Evolutionary conservation across 2,113 vertebrate species (phyloP), one percentile per base, ranked within the genome.

Genomic region (Alexandromys fortis): DNA sequence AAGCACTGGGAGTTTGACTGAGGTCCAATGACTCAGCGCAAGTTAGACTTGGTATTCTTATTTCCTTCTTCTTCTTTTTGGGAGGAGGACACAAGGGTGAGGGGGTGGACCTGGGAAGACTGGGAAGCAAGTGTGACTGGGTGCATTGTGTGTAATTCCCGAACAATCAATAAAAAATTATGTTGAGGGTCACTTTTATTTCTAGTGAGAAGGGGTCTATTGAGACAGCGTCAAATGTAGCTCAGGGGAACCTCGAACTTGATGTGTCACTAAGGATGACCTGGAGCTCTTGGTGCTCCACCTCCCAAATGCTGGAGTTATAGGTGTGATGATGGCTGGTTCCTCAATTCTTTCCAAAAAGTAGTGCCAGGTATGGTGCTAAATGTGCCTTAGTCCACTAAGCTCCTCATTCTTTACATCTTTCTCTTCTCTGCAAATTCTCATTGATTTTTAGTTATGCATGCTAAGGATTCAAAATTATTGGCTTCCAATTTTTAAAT

Each of bases 391-490:
- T 21, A 67, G 67, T 58, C 14, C 33, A 82, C 55, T 73, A 17
- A 72, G 33, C 12, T 94, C 55, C 17, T 76, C 45, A 93, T 95
- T 72, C 42, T 86, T 63, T 42, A 38, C 77, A 52, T 49, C 65
- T 65, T n/a, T 65, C 4, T n/a, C 0, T 91, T 52, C 16, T 52
- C 6, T 77, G 22, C 70, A 89, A 78, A 89, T 82, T 38, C 21
- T 65, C n/a, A 38, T 42, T 38, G 49, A 87, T 42, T 17, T 85
- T 76, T 86, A 30, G 79, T 76, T 86, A 33, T 33, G 45, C 12
- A 42, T 72, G 90, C 26, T 82, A 87, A 55, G 5, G 22, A 86
- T 86, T 95, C 65, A 13, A 65, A 95, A 79, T 85, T 76, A 75
- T 45, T 92, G 67, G 21, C 35, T 89, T 82, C 11, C 35, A 65